Base-by-base conservation (phyloP, 2,797 vertebrate genomes). In the Argya squamiceps region DNA sequence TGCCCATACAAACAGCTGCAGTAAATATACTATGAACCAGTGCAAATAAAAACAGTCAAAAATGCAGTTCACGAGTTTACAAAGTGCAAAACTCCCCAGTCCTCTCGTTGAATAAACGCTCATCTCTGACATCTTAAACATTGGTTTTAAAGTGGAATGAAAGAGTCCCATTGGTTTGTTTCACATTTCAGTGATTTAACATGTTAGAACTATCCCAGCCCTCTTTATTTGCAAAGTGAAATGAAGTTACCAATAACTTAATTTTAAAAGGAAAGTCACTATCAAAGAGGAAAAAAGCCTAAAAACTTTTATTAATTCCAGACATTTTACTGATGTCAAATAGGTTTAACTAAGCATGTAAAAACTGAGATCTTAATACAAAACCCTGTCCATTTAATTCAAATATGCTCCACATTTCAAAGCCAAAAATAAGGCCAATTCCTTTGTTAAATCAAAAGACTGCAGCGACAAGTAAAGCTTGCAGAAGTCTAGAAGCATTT, bases 241-340 rank as follows among this genome's bases (percentile, higher is more conserved):
- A 98, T 94, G 95, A 96, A 95, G 82, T 94, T 81, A 96, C 81
- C 95, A 93, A 67, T 67, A 97, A 94, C 96, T 96, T 98, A 98
- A 97, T 98, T 98, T 98, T 98, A 97, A 98, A 98, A 98, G 97
- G 97, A 98, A 98, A 98, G 97, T 97, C 96, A 75, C 47, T 77
- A 94, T 95, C 85, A 97, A 96, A 95, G 95, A 98, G 94, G 94
- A 97, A 97, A 97, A 97, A 92, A 74, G 90, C 83, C 88, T 95
- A 93, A 88, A 85, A 95, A 97, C 82, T 86, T 62, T 65, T 84
- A 92, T 89, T 78, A 87, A 81, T 70, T 92, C 77, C 86, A 88
- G 85, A 93, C 77, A 86, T 94, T 96, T 97, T 87, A 77, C 79
- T 76, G 78, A 95, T 96, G 96, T 96, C 96, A 94, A 86, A 59